Conservation (phyloP, 2,113 vertebrate species). For the Actenoides lindsayi region DNA sequence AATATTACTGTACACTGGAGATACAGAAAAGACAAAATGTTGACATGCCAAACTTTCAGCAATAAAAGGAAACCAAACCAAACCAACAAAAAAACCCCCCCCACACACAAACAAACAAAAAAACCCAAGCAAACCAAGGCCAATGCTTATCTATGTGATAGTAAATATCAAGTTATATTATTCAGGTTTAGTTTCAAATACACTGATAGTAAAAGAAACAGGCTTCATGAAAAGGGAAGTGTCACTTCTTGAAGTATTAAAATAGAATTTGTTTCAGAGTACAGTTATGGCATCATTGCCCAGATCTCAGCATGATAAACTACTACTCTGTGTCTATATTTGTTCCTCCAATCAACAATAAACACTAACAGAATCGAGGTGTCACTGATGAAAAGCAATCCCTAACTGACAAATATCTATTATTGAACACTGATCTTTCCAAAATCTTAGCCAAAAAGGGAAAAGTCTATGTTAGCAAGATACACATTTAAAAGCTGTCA, state of each 20-base stretch:
- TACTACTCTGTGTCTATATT: not conserved
- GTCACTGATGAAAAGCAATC: not conserved
- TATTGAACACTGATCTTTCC: not conserved
- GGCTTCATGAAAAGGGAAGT: not conserved
- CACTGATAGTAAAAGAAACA: not conserved
- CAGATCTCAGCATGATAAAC: not conserved
- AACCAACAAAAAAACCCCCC: too few relatives aligned
- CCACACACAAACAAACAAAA: too few relatives aligned
- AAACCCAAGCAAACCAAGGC: not conserved
- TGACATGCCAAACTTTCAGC: not conserved
- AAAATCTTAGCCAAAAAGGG: not conserved
- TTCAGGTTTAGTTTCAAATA: conserved; percentile 18
- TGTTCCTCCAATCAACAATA: conserved; percentile 11
- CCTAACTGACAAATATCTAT: not conserved
- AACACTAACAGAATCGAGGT: not conserved
- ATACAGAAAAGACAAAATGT: not conserved
- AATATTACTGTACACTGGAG: not conserved
- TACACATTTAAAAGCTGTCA: not conserved
- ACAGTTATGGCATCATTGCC: not conserved
- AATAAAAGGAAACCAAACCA: not conserved
- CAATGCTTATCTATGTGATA: not conserved
- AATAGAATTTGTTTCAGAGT: not conserved
- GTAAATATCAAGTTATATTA: not conserved
- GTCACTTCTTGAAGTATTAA: not conserved
- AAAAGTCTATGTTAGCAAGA: not conserved